Percentiles rank a stretch among this genome's conserved stretches.
Evolutionary conservation across 2,888 invertebrate species (phyloP).

Genomic region (Dicranocentrus wangi): DNA sequence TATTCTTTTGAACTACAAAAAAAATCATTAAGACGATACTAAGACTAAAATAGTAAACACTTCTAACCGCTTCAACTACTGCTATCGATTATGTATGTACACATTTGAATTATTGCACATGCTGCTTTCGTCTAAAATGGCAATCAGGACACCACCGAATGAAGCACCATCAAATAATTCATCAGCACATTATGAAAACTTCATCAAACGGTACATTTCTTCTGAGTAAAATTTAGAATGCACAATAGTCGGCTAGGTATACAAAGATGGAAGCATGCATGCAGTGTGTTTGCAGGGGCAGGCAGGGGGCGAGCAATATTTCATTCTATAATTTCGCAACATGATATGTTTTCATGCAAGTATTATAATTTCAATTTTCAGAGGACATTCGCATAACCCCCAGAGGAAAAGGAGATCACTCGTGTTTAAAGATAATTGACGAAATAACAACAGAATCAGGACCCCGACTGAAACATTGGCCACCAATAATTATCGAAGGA

Average conservation of each 20-base stretch:
- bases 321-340: neutral
- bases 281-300: too few species aligned
- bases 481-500: slow-evolving; percentile 80
- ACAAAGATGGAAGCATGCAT: too few species aligned
- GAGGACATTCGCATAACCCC: slow-evolving; percentile 80
- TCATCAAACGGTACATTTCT: slow-evolving; percentile 39
- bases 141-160: slow-evolving; percentile 29
- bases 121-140: slow-evolving; percentile 53
- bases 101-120: neutral
- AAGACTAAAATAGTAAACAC: neutral
- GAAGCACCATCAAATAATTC: slow-evolving; percentile 44
- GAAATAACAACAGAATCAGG: slow-evolving; percentile 52
- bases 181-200: slow-evolving; percentile 38
- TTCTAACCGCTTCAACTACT: neutral
- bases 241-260: too few species aligned
- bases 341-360: neutral
- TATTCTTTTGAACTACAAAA: too few species aligned
- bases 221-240: too few species aligned
- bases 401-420: slow-evolving; percentile 63
- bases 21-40: too few species aligned
- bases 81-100: neutral
- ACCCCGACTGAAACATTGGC: slow-evolving; percentile 80
- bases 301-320: too few species aligned
- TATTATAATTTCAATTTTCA: slow-evolving; percentile 55
- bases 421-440: slow-evolving; percentile 63